These are phyloP conservation scores for Typhlichthys subterraneus DNA, from an alignment of 2,797 vertebrate genomes.

Conservation along the genomic window DNA sequence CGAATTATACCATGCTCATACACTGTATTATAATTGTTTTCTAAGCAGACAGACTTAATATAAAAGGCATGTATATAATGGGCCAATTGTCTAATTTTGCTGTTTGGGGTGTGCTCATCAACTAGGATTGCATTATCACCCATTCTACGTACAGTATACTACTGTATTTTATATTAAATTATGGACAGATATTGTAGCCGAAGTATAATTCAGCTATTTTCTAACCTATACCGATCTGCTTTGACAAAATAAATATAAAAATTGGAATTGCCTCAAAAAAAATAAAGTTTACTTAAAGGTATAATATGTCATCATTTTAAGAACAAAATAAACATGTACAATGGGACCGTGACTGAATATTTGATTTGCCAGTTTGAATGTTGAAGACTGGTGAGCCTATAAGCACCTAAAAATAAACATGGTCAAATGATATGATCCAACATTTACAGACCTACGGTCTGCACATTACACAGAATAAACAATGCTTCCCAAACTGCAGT, in stretches of 20 bases:
- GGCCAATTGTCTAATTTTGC: slow-evolving; percentile 38
- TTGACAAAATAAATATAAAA: no score
- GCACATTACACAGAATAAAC: background rate
- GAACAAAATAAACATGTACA: background rate
- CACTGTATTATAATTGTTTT: slow-evolving; percentile 36
- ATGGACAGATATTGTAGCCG: no score
- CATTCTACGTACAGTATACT: slow-evolving; percentile 47
- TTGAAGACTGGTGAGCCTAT: no score
- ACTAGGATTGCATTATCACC: slow-evolving; percentile 56
- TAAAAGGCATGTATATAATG: slow-evolving; percentile 31
- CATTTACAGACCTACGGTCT: no score
- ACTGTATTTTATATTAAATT: slow-evolving; percentile 15
- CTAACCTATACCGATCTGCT: no score
- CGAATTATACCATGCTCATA: slow-evolving; percentile 5
- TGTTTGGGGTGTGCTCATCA: slow-evolving; percentile 65
- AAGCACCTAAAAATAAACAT: no score
- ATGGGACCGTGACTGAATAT: no score
- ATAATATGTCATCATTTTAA: slow-evolving; percentile 3
- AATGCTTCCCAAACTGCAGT: slow-evolving; percentile 26
- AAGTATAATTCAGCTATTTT: no score
- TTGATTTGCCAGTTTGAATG: no score
- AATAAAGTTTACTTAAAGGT: background rate
- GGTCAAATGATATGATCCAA: no score
- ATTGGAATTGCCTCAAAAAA: no score
- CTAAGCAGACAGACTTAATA: slow-evolving; percentile 33